Evolutionary conservation across 1,140 invertebrate genomes (phyloP).

Genomic region (Bicyclus anynana): DNA sequence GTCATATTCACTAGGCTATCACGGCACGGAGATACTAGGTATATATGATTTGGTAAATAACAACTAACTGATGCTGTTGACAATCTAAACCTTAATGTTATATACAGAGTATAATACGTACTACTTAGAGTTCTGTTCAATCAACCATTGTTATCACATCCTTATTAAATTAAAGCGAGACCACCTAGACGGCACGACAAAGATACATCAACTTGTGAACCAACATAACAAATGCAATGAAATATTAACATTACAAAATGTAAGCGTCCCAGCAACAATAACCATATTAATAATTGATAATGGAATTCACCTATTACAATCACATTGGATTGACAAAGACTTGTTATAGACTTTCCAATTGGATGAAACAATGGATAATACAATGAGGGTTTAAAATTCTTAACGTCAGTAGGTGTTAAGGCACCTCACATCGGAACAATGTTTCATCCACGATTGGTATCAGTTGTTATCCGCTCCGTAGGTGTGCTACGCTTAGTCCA

Average conservation of each 20-base stretch:
- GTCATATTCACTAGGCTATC: no score
- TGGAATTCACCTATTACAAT: constrained; percentile 33
- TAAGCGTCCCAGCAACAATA: neutral
- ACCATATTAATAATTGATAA: constrained; percentile 13
- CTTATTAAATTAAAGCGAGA: no score
- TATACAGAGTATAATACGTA: no score
- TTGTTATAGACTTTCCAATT: constrained; percentile 21
- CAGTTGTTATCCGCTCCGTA: constrained; percentile 36
- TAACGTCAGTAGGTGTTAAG: constrained; percentile 52
- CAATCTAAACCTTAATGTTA: no score
- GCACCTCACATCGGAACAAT: constrained; percentile 32
- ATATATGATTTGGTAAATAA: no score
- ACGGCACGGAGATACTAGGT: no score
- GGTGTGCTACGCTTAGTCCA: constrained; percentile 24
- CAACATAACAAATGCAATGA: no score
- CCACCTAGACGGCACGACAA: no score
- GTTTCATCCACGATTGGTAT: constrained; percentile 53
- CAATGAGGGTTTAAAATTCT: constrained; percentile 26
- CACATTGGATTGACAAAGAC: constrained; percentile 17
- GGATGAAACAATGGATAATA: constrained; percentile 24
- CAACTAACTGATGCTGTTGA: no score
- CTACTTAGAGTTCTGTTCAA: no score
- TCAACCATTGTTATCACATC: no score
- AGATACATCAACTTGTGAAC: no score
- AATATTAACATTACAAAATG: neutral